A percentile compares a stretch with the other conserved stretches of the same genome.
phyloP scores from a whole-genome alignment of 2,888 invertebrate genomes.

The Trissolcus japonicus region DNA sequence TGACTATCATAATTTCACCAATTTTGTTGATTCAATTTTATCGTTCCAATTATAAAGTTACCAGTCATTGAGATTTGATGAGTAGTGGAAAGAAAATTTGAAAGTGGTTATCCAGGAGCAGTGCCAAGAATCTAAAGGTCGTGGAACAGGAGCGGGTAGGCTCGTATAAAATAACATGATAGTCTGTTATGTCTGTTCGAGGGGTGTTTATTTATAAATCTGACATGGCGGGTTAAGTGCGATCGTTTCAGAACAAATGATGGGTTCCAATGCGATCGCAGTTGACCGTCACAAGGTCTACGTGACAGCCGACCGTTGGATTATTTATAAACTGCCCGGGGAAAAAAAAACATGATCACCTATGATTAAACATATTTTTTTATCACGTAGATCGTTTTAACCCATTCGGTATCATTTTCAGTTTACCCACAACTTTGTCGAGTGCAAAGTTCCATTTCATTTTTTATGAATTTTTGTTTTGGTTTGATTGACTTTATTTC shows the following conservation, averaged over 20 bases:
- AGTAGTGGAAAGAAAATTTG: slow-evolving; percentile 25
- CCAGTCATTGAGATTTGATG: neutral
- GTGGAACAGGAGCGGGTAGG: slow-evolving; percentile 45
- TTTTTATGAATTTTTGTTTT: too few relatives aligned
- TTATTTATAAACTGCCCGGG: slow-evolving; percentile 34
- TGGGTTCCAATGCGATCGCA: slow-evolving; percentile 17
- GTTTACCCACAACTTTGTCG: too few relatives aligned
- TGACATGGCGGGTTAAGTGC: slow-evolving; percentile 1
- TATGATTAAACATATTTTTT: neutral
- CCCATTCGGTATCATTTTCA: too few relatives aligned
- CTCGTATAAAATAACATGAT: slow-evolving; percentile 8
- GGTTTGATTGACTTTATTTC: too few relatives aligned
- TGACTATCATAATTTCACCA: neutral
- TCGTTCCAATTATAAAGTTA: neutral
- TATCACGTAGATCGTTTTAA: too few relatives aligned
- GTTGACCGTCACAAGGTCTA: slow-evolving; percentile 17
- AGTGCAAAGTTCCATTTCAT: too few relatives aligned
- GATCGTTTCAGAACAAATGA: slow-evolving; percentile 9
- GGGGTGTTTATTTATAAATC: slow-evolving; percentile 44
- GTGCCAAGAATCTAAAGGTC: slow-evolving; percentile 53
- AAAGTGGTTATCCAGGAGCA: slow-evolving; percentile 35
- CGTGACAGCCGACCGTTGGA: slow-evolving; percentile 14
- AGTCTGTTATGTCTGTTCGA: slow-evolving; percentile 17
- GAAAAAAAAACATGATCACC: slow-evolving; percentile 16
- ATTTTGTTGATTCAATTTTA: neutral